phyloP scores from a whole-genome alignment of 2,797 vertebrate species.

The Melopsittacus undulatus region DNA sequence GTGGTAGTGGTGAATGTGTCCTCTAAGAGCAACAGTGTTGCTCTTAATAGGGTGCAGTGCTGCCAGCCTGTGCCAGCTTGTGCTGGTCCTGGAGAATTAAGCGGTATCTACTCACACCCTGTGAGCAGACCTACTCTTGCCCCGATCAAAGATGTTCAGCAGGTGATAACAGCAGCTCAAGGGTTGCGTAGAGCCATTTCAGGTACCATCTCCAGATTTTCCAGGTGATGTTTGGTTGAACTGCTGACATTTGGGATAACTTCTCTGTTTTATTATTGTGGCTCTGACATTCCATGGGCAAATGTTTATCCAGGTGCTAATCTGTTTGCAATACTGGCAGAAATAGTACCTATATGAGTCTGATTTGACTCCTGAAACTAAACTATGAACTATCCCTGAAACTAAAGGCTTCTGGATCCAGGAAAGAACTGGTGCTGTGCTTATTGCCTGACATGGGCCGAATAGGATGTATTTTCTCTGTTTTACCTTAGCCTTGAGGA shows the following conservation, averaged over 20 bases:
- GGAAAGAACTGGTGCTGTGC: not conserved
- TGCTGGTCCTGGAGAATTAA: not conserved
- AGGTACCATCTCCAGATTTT: not conserved
- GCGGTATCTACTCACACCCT: not conserved
- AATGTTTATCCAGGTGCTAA: not conserved
- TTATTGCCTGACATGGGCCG: not conserved
- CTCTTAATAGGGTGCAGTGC: not conserved
- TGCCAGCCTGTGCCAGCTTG: not conserved
- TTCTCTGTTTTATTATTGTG: not conserved
- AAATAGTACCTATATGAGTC: not conserved
- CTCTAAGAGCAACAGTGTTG: not conserved
- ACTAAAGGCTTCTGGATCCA: not conserved
- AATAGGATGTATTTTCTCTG: not conserved
- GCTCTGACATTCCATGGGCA: not conserved
- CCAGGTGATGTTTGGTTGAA: not conserved
- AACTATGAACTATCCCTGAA: not conserved
- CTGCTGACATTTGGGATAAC: not conserved
- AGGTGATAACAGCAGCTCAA: not conserved
- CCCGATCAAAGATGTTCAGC: not conserved
- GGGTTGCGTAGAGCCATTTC: not conserved
- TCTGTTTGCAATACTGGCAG: not conserved
- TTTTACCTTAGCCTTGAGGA: constrained; percentile 87
- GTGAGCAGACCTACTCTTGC: not conserved
- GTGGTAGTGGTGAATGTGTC: not conserved
- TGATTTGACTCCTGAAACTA: not conserved